Conservation (phyloP, 2,113 vertebrate species). For the Pelmatolapia mariae region DNA sequence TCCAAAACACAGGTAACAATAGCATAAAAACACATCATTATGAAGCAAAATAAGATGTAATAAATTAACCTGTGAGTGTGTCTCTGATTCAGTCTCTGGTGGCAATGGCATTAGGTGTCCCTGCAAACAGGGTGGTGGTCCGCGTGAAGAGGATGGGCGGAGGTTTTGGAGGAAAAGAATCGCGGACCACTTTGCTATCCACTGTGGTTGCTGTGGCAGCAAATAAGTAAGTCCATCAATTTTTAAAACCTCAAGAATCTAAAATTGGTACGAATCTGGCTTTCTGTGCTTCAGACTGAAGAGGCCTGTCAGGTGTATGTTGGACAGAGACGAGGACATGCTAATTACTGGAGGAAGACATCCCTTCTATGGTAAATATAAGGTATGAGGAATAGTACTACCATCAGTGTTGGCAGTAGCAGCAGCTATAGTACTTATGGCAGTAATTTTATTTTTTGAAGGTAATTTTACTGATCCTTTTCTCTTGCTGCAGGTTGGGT, state of each 20-base stretch:
- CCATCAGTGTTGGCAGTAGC: background rate
- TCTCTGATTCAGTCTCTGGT: slow-evolving; percentile 62
- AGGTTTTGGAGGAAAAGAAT: slow-evolving; percentile 96
- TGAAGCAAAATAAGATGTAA: background rate
- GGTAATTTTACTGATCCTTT: background rate
- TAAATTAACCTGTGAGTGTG: background rate
- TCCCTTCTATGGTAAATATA: slow-evolving; percentile 87
- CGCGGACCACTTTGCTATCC: slow-evolving; percentile 76
- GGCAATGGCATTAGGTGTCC: slow-evolving; percentile 82
- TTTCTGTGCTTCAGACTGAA: slow-evolving; percentile 69
- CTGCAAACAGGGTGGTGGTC: slow-evolving; percentile 80
- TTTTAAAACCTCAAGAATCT: background rate
- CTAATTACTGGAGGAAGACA: slow-evolving; percentile 89
- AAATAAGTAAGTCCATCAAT: slow-evolving; percentile 72
- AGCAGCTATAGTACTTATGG: background rate
- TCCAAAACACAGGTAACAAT: background rate
- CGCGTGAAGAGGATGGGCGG: slow-evolving; percentile 94
- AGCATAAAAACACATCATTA: background rate
- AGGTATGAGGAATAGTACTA: slow-evolving; percentile 64
- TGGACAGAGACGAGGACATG: slow-evolving; percentile 97
- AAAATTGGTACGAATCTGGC: background rate
- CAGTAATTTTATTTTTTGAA: background rate
- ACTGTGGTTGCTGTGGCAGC: slow-evolving; percentile 87
- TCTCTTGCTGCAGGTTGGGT: slow-evolving; percentile 81
- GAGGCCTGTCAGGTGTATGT: slow-evolving; percentile 86